phyloP scores from a whole-genome alignment of 92 coral and sea anemone species.

The Parazoanthus atlanticus region DNA sequence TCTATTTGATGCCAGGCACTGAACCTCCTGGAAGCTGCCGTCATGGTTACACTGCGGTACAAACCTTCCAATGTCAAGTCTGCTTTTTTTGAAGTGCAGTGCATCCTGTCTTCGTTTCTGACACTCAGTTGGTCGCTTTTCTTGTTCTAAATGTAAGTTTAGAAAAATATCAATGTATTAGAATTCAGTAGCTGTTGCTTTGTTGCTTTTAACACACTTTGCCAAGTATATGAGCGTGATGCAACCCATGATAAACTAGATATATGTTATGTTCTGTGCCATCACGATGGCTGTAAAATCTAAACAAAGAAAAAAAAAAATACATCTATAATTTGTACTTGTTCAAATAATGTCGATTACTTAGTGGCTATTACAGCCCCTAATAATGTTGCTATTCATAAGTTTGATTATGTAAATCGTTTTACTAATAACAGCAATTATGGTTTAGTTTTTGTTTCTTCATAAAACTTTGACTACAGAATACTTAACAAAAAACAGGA shows the following conservation, averaged over 20 bases:
- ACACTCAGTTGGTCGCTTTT: constrained; percentile 40
- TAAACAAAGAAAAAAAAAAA: no score
- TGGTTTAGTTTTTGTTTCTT: background rate
- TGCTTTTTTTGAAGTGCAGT: constrained; percentile 14
- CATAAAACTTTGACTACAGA: background rate
- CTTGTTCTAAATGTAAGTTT: constrained; percentile 4
- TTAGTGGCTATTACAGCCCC: no score
- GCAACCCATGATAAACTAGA: no score
- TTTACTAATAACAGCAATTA: no score
- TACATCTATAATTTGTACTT: background rate
- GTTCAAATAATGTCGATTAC: background rate
- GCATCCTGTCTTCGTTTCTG: constrained; percentile 35
- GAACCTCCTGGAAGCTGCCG: constrained; percentile 30
- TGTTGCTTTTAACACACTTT: no score
- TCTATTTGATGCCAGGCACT: constrained; percentile 29
- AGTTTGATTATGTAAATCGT: background rate
- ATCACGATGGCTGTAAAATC: no score
- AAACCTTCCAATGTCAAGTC: constrained; percentile 26
- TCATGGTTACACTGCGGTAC: constrained; percentile 36
- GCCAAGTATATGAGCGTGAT: no score
- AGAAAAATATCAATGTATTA: no score
- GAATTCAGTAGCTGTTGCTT: no score
- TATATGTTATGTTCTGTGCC: no score
- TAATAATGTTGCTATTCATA: background rate
- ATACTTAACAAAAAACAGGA: background rate